Evolutionary conservation across 1,140 invertebrate genomes (phyloP), one percentile per base, ranked within the genome.

Genomic region (Daktulosphaira vitifoliae): DNA sequence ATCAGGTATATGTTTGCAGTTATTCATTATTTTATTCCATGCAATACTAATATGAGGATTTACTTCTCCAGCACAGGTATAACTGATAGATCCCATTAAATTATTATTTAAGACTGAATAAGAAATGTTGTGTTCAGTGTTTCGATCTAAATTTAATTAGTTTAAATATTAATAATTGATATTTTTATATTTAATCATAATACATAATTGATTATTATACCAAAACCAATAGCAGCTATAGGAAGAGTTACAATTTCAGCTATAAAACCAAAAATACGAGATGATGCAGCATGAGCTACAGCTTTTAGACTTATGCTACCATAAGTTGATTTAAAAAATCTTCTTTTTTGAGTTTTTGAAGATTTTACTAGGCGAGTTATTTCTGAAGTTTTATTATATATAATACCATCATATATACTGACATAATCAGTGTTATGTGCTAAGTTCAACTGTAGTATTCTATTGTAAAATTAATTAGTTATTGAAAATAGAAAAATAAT

Each of bases 161-260:
- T n/a, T n/a, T n/a, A n/a, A n/a, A n/a, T n/a, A n/a, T n/a, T n/a
- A n/a, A n/a, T n/a, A 23, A 54, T 51, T 65, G 54, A 42, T 33
- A 46, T 39, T 46, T 25, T n/a, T 59, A 15, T 25, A n/a, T n/a
- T n/a, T n/a, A n/a, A n/a, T n/a, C n/a, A n/a, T 48, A 13, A 6
- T 33, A 37, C 8, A 46, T 1, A 13, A n/a, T 67, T 26, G 18
- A 49, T 11, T 42, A 38, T 37, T 56, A 49, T 78, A 91, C 90
- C 88, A 71, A 91, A 86, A 71, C 89, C 88, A 72, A 93, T 86
- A 15, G 88, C 85, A 38, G 90, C 90, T 69, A 93, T 90, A 0
- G 96, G 96, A 20, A 98, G 76, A 0, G 93, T 96, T 0, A 98
- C 85, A 59, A 99, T 83, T 79, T 99, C 96, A 15, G 96, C 96